Conservation (phyloP, 2,113 vertebrate species). For the Protobothrops mucrosquamatus region DNA sequence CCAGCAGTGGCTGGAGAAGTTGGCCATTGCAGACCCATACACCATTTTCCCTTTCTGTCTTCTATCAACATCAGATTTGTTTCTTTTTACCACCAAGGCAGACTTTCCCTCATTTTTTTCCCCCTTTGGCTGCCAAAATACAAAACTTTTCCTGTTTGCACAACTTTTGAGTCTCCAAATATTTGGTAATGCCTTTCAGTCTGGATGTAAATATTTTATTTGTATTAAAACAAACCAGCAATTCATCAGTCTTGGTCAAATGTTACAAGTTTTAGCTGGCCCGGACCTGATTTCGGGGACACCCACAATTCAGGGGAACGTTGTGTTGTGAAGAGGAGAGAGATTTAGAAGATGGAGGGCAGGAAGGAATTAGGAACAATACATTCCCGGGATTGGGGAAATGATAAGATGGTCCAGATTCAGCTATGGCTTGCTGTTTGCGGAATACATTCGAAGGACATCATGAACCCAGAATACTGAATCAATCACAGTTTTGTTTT, state of each 20-base stretch:
- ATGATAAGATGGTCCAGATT: neutral
- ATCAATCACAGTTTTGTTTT: neutral
- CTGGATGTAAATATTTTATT: neutral
- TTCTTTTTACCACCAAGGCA: neutral
- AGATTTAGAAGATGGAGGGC: neutral
- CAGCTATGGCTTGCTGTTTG: neutral
- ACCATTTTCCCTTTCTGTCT: neutral
- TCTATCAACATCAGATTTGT: neutral
- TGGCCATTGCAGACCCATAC: neutral
- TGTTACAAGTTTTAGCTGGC: neutral
- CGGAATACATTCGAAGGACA: neutral
- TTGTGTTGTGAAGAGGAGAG: neutral
- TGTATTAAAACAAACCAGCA: neutral
- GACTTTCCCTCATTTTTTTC: neutral
- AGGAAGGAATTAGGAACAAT: neutral
- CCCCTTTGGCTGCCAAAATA: neutral
- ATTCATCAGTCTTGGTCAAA: neutral
- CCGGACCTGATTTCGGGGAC: neutral
- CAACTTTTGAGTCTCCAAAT: neutral
- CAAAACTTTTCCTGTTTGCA: neutral
- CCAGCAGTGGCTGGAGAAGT: neutral
- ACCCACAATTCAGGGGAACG: neutral
- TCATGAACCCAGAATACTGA: neutral
- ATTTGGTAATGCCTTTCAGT: neutral
- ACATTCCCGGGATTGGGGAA: neutral